Evolutionary conservation across 2,797 vertebrate species (phyloP), one percentile per base, ranked within the genome.

Genomic region (Neostethus bicornis): DNA sequence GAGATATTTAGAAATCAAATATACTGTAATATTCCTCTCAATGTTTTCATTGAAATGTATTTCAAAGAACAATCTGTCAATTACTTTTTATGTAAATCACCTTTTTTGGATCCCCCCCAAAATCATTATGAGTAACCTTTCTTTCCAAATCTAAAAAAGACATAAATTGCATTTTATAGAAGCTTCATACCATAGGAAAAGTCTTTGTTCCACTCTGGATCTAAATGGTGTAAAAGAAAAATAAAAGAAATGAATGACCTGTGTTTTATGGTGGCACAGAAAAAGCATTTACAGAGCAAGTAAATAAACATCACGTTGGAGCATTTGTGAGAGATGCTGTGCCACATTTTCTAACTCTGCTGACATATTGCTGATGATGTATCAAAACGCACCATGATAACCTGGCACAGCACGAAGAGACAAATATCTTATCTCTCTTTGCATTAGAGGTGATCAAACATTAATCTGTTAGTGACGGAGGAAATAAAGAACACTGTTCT

Each of bases 171-270:
- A 19, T 4, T 38, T 3, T 49, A 50, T 20, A 51, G 14, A 53
- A n/a, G 20, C 42, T 44, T 66, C 86, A 85, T 82, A 93, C 92
- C 79, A 32, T 92, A 91, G 12, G 7, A 55, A 78, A 92, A 92
- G 2, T 37, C 49, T 24, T 69, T 0, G 4, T 88, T 79, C 77
- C 49, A 72, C 10, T 43, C 16, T 3, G 39, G 0, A 45, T 83
- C 90, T 92, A 50, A 51, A 51, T 37, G 24, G 59, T 48, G 41
- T 4, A 43, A 72, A 56, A 61, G 16, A 2, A 61, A 25, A 65
- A n/a, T n/a, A n/a, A 25, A 57, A 57, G 59, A 62, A 74, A 61
- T 38, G 21, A 46, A 4, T 46, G 35, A 62, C 69, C 77, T 61
- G 57, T 70, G 64, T 78, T 69, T 65, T 44, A 57, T 46, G 60